phyloP scores from a whole-genome alignment of 1,140 invertebrate species.

The Proales similis region DNA sequence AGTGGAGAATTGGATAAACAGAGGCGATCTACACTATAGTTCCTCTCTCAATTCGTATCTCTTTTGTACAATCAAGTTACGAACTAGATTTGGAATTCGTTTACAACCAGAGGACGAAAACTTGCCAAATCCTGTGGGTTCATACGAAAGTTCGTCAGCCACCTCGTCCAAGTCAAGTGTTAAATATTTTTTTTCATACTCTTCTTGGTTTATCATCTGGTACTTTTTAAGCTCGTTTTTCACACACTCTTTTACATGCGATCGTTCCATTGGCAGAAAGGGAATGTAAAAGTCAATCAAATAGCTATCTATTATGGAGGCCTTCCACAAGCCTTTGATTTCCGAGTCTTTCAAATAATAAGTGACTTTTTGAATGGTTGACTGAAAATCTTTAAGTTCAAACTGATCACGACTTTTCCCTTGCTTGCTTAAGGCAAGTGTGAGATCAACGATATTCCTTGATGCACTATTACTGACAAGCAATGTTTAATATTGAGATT shows the following conservation, averaged over 20 bases:
- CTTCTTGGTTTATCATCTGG: conserved; percentile 5
- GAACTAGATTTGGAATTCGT: conserved; percentile 53
- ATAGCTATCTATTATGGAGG: conserved; percentile 69
- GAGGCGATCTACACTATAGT: too few species aligned
- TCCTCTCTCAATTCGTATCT: conserved; percentile 16
- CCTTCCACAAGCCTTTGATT: conserved; percentile 65
- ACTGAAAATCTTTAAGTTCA: conserved; percentile 66
- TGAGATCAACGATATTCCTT: conserved; percentile 16
- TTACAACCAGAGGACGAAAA: conserved; percentile 58
- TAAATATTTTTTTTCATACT: neutral
- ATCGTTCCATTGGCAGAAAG: conserved; percentile 79
- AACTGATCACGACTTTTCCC: neutral
- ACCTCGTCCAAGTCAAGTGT: conserved; percentile 38
- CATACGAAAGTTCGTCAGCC: conserved; percentile 51
- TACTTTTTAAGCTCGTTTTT: conserved; percentile 46
- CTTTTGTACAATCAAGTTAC: conserved; percentile 21
- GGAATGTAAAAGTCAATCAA: conserved; percentile 86
- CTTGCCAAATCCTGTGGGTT: conserved; percentile 49
- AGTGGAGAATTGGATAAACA: too few species aligned
- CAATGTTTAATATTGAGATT: conserved; percentile 1
- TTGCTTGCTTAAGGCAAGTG: neutral
- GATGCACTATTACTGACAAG: conserved; percentile 6
- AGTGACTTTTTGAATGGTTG: conserved; percentile 62
- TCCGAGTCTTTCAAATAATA: conserved; percentile 62
- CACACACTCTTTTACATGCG: conserved; percentile 69